Percentiles rank a stretch among this genome's conserved stretches.
phyloP scores from a whole-genome alignment of 2,888 invertebrate genomes.

The Sarcophaga rosellei region DNA sequence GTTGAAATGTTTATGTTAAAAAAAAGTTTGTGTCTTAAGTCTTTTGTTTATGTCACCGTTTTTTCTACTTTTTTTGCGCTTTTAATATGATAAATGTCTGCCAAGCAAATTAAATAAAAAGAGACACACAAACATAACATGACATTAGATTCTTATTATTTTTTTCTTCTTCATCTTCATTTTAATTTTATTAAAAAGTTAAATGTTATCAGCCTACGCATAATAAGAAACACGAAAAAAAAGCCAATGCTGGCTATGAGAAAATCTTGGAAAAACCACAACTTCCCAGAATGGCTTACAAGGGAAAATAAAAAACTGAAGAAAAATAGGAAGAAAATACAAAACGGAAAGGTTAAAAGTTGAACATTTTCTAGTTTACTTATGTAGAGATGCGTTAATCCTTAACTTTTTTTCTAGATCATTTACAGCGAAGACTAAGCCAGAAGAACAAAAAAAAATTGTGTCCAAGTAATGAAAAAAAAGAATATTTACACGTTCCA shows the following conservation, averaged over 20 bases:
- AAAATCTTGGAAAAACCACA: slow-evolving; percentile 55
- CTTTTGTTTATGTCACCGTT: neutral
- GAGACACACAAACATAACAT: slow-evolving; percentile 34
- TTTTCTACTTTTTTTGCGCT: no score
- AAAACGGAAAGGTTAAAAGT: slow-evolving; percentile 62
- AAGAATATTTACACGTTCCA: slow-evolving; percentile 53
- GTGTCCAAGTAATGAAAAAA: neutral
- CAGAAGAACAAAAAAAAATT: slow-evolving; percentile 1
- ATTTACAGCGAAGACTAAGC: slow-evolving; percentile 35
- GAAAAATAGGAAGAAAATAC: neutral
- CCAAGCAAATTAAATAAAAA: neutral
- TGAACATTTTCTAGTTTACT: slow-evolving; percentile 60
- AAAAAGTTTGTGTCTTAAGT: neutral
- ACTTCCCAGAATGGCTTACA: slow-evolving; percentile 49
- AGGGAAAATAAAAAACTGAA: neutral
- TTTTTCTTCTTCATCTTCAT: neutral
- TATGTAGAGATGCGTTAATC: slow-evolving; percentile 60
- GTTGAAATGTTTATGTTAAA: no score
- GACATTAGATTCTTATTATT: slow-evolving; percentile 11
- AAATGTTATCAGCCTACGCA: slow-evolving; percentile 61
- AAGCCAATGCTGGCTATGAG: slow-evolving; percentile 20
- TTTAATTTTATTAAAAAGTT: slow-evolving; percentile 7
- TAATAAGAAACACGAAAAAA: neutral
- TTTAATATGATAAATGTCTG: slow-evolving; percentile 53
- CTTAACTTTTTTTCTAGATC: slow-evolving; percentile 55